phyloP scores from a whole-genome alignment of 2,888 invertebrate genomes.

The Tanaodytes sp. region DNA sequence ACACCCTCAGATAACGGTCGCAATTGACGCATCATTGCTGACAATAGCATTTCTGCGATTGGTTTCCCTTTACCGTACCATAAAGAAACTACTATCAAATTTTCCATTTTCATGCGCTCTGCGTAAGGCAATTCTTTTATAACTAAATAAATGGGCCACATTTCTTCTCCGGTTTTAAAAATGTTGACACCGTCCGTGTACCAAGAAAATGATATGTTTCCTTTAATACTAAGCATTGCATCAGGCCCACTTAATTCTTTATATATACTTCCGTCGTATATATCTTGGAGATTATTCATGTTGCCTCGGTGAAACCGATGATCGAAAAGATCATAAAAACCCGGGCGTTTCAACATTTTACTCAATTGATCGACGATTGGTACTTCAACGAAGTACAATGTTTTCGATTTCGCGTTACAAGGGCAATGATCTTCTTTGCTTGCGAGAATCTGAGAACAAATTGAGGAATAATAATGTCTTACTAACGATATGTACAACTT shows the following conservation, averaged over 20 bases:
- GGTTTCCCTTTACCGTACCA: conserved; percentile 1
- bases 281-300: not conserved
- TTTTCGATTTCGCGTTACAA: too few species aligned
- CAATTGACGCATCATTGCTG: too few species aligned
- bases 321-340: not conserved
- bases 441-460: too few species aligned
- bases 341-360: not conserved
- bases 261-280: not conserved
- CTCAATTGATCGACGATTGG: conserved; percentile 1
- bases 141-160: not conserved
- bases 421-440: too few species aligned
- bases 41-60: not conserved
- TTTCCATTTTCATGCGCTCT: not conserved
- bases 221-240: not conserved
- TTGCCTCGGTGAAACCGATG: not conserved
- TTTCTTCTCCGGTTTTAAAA: not conserved
- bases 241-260: too few species aligned
- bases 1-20: too few species aligned
- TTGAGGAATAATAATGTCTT: too few species aligned
- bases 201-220: not conserved
- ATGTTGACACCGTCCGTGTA: conserved; percentile 1
- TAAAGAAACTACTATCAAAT: not conserved
- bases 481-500: too few species aligned
- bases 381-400: conserved; percentile 13
- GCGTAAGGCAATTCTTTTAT: conserved; percentile 3